Base-by-base conservation (phyloP, 1,140 invertebrate species). In the Conus ventricosus region DNA sequence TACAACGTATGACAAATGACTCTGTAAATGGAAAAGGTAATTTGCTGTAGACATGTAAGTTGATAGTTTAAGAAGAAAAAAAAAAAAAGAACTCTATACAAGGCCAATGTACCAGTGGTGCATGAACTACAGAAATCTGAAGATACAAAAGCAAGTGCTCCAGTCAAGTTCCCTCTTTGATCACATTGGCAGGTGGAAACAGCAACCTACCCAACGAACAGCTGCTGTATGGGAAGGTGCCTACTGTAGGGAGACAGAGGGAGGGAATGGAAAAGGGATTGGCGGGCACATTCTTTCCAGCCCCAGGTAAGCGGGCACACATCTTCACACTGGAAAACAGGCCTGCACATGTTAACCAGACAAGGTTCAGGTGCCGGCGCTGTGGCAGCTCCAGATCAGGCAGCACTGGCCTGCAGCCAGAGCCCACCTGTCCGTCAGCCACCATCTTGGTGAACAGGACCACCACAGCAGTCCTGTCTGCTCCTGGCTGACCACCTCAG, bases 1-100 rank as follows among this genome's bases (percentile, higher is more conserved):
- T 93, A 92, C 91, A 92, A 91, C 89, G 89, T 89, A 76, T 90
- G 90, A 91, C 91, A 91, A 91, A 89, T 92, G 89, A 93, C 91
- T 90, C 82, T 88, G 75, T 87, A 82, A 89, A 89, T 88, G 89
- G 88, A 90, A 89, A 88, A 90, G 87, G 88, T 85, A 88, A 91
- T 89, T 88, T 84, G 57, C 85, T 87, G 85, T 88, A 82, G 89
- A 92, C 80, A 86, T 89, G 90, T 76, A 91, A 88, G 78, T 84
- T 89, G 71, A 60, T 60, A 60, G 88, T 84, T 90, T 82, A 60
- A 51, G 87, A 88, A 84, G 89, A 88, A 78, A 78, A 60, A 60
- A 60, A 60, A 60, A 60, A 57, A 57, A 57, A 6, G 6, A 6
- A 57, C 6, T 60, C 89, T 90, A 88, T 90, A 90, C 91, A 90